These are phyloP conservation scores for Cotesia chilonis DNA, from an alignment of 1,140 invertebrate species.

Conservation along the genomic window DNA sequence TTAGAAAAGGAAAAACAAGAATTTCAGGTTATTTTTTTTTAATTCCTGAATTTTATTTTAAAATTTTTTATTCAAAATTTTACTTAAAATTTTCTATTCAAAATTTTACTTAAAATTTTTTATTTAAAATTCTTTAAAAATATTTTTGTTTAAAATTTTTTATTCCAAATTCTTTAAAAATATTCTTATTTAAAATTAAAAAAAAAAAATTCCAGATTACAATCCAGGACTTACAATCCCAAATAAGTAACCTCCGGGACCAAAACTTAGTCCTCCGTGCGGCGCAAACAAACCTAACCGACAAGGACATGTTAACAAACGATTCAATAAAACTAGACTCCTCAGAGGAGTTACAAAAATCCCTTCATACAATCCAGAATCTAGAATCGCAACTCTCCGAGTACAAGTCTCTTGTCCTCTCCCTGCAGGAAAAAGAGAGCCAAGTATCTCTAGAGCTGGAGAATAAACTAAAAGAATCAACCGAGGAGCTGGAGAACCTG, in stretches of 20 bases:
- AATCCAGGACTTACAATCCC: conserved; percentile 77
- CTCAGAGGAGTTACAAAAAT: conserved; percentile 53
- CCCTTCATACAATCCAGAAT: conserved; percentile 49
- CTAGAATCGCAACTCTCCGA: conserved; percentile 54
- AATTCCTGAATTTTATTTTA: neutral
- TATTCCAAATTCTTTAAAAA: too few species aligned
- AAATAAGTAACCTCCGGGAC: conserved; percentile 82
- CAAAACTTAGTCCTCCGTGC: conserved; percentile 89
- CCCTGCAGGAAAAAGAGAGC: conserved; percentile 43
- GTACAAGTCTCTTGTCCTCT: conserved; percentile 26
- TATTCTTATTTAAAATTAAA: too few species aligned
- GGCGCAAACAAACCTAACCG: conserved; percentile 53
- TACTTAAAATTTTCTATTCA: conserved; percentile 32
- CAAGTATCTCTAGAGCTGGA: conserved; percentile 47
- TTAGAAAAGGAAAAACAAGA: conserved; percentile 67
- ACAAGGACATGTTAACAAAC: conserved; percentile 36
- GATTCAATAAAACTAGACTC: conserved; percentile 39
- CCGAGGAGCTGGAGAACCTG: conserved; percentile 47
- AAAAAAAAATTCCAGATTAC: conserved; percentile 62
- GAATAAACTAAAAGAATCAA: conserved; percentile 73
- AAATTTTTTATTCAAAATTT: conserved; percentile 36
- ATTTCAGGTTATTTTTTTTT: conserved; percentile 62
- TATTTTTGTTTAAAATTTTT: too few species aligned
- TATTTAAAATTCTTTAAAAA: too few species aligned
- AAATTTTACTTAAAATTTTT: conserved; percentile 15